Conservation (phyloP, 2,888 invertebrate species). For the Dasysyrphus albostriatus region DNA sequence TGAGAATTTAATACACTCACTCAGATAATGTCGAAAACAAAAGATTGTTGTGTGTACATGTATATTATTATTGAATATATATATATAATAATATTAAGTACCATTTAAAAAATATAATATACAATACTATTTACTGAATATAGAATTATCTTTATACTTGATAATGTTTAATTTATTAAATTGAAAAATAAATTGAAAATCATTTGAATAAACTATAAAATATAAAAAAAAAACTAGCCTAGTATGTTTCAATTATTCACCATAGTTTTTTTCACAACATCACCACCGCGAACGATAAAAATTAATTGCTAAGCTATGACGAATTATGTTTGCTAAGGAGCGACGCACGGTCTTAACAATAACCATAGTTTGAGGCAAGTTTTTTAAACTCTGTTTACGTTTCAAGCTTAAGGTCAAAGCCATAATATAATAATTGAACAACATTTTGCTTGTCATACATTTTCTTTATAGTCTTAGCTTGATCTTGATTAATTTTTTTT, state of each 20-base stretch:
- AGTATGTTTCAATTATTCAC: not conserved
- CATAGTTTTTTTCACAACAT: no score
- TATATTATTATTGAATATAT: constrained; percentile 61
- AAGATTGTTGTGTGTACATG: constrained; percentile 74
- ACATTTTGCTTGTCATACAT: no score
- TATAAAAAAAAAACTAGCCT: constrained; percentile 10
- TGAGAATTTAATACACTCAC: constrained; percentile 71
- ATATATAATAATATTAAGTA: constrained; percentile 71
- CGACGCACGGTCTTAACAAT: no score
- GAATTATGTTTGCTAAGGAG: no score
- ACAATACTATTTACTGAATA: constrained; percentile 77
- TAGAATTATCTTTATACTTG: constrained; percentile 83
- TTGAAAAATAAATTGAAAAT: constrained; percentile 81
- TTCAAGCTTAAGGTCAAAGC: no score
- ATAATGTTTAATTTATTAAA: constrained; percentile 83
- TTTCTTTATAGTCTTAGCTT: no score
- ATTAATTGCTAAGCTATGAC: no score
- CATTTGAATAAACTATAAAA: constrained; percentile 82
- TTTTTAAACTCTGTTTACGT: no score
- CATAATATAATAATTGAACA: no score
- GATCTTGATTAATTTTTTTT: no score
- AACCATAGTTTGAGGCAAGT: no score
- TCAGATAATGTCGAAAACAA: constrained; percentile 73
- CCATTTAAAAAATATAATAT: constrained; percentile 75
- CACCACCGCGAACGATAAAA: no score